A percentile compares a stretch with the other conserved stretches of the same genome.
These are phyloP conservation scores for Trypoxylus dichotomus DNA, from an alignment of 1,140 invertebrate species.

Conservation along the genomic window DNA sequence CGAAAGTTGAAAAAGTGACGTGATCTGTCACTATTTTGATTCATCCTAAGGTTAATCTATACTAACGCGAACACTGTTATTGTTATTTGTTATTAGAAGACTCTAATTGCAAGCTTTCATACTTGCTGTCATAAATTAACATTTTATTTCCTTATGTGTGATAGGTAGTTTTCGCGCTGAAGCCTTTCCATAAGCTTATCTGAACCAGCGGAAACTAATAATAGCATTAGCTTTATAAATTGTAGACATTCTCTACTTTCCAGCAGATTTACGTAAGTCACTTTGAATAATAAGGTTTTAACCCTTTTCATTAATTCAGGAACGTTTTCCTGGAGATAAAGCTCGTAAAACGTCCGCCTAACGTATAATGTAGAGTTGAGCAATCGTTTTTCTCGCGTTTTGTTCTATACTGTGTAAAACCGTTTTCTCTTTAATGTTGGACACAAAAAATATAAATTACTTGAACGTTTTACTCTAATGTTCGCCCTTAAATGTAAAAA, in stretches of 20 bases:
- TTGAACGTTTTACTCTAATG: constrained; percentile 5
- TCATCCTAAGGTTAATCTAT: too few relatives aligned
- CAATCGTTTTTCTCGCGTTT: constrained; percentile 11
- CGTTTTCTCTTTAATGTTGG: constrained; percentile 20
- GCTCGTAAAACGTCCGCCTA: constrained; percentile 4
- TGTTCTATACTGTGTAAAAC: constrained; percentile 2
- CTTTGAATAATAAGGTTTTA: constrained; percentile 29
- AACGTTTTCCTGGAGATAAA: constrained; percentile 16
- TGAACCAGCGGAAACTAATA: constrained; percentile 28
- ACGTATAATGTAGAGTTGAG: background rate
- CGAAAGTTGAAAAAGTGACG: too few relatives aligned
- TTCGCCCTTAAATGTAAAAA: constrained; percentile 9
- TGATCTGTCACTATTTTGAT: too few relatives aligned
- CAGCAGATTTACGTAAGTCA: constrained; percentile 24
- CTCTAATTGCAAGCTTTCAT: too few relatives aligned
- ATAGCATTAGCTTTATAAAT: constrained; percentile 34
- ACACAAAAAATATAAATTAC: constrained; percentile 8
- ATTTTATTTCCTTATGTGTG: too few relatives aligned
- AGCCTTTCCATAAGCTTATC: background rate
- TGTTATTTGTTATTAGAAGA: too few relatives aligned
- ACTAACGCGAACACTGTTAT: too few relatives aligned
- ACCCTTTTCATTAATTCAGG: constrained; percentile 28
- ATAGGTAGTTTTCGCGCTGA: too few relatives aligned
- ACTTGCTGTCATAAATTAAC: too few relatives aligned
- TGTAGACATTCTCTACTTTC: constrained; percentile 26